Percentiles rank a stretch among this genome's conserved stretches.
Conservation (phyloP, 2,797 vertebrate species). For the Liparis tanakae region DNA sequence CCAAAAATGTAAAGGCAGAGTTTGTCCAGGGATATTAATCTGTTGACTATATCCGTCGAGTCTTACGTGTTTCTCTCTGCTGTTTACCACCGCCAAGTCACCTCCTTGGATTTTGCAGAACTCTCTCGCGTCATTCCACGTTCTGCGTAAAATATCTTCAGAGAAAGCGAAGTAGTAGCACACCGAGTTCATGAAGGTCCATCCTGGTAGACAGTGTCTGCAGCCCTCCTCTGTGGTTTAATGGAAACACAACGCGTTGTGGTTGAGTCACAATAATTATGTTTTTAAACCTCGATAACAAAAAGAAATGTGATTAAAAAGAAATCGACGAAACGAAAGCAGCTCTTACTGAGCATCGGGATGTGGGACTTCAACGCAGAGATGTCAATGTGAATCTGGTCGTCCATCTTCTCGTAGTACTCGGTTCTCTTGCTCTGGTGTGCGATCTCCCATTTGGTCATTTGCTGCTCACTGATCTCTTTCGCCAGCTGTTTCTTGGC, state of each 20-base stretch:
- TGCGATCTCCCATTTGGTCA: conserved; percentile 62
- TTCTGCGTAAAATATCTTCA: not conserved
- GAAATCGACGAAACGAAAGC: not conserved
- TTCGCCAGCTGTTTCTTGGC: conserved; percentile 46
- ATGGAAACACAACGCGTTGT: conserved; percentile 13
- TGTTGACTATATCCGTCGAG: not conserved
- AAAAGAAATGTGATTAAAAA: not conserved
- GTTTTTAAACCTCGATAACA: not conserved
- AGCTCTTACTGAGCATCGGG: conserved; percentile 59
- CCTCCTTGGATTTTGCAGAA: conserved; percentile 60
- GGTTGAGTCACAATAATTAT: not conserved
- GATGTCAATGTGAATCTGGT: conserved; percentile 40
- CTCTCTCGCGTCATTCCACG: conserved; percentile 63
- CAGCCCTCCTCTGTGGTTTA: conserved; percentile 74
- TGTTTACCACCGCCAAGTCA: conserved; percentile 69
- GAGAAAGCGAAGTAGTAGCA: conserved; percentile 71
- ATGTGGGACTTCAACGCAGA: conserved; percentile 57
- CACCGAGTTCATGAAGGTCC: conserved; percentile 56
- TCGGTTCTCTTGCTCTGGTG: conserved; percentile 40
- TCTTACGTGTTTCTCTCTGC: conserved; percentile 68
- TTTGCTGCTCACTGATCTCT: conserved; percentile 24
- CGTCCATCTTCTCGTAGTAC: conserved; percentile 25
- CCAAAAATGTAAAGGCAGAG: not conserved
- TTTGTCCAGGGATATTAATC: not conserved
- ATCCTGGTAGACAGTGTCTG: conserved; percentile 73